Percentiles rank a stretch among this genome's conserved stretches.
phyloP scores from a whole-genome alignment of 2,113 vertebrate species.

The Psittacus erithacus region DNA sequence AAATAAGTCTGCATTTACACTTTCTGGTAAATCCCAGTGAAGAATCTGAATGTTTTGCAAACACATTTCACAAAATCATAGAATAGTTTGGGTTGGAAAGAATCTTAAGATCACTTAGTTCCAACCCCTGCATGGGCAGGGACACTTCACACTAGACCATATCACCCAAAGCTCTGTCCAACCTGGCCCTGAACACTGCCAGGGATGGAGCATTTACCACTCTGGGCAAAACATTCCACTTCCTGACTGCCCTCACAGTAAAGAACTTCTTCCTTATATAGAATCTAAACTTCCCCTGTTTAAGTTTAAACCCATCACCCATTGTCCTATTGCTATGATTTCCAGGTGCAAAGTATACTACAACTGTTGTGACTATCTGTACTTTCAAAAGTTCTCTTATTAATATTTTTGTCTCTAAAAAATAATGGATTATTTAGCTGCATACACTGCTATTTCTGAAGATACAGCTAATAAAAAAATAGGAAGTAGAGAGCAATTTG shows the following conservation, averaged over 20 bases:
- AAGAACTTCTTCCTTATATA: neutral
- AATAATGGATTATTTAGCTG: neutral
- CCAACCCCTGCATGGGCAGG: neutral
- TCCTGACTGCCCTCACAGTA: neutral
- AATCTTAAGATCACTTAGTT: neutral
- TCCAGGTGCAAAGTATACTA: neutral
- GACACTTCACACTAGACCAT: no score
- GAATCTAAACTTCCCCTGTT: neutral
- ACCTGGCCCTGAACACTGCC: neutral
- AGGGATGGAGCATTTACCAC: neutral
- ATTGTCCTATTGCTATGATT: neutral
- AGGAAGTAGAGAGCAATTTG: neutral
- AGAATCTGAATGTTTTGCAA: neutral
- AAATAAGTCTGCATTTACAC: neutral
- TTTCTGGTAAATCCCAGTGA: neutral
- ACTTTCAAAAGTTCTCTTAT: neutral
- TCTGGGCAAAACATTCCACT: neutral
- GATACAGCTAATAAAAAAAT: neutral
- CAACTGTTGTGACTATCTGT: neutral
- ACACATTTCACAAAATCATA: neutral
- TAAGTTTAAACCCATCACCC: neutral
- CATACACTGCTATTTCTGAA: neutral
- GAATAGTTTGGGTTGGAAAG: neutral
- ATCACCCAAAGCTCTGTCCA: no score
- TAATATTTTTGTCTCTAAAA: neutral